phyloP scores from a whole-genome alignment of 1,140 invertebrate genomes.

The Ganaspis sp. region DNA sequence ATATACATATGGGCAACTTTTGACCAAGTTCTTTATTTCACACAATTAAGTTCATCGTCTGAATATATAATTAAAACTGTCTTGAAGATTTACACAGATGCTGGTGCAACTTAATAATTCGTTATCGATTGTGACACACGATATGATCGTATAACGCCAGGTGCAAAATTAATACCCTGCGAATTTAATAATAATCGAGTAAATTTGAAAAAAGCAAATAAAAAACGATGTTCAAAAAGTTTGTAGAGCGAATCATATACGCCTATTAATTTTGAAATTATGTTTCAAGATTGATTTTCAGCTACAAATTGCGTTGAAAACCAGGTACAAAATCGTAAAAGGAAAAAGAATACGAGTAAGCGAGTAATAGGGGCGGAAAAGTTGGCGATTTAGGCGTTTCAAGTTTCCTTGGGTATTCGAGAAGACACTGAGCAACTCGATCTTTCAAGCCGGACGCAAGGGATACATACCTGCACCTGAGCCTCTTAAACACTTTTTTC shows the following conservation, averaged over 20 bases:
- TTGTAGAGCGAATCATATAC: too few relatives aligned
- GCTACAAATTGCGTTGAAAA: background rate
- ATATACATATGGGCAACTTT: background rate
- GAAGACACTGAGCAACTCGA: constrained; percentile 72
- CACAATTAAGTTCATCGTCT: background rate
- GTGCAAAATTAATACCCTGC: background rate
- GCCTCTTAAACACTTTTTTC: constrained; percentile 67
- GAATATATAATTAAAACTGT: background rate
- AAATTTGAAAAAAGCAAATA: too few relatives aligned
- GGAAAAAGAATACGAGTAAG: constrained; percentile 31
- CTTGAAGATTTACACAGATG: background rate
- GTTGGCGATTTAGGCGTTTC: constrained; percentile 71
- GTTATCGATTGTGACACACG: background rate
- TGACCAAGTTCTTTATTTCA: background rate
- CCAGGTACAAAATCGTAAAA: background rate
- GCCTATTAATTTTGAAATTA: background rate
- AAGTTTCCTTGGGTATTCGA: constrained; percentile 72
- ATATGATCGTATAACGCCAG: background rate
- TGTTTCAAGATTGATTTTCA: background rate
- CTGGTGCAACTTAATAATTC: background rate
- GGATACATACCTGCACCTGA: constrained; percentile 73
- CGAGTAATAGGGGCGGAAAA: constrained; percentile 62
- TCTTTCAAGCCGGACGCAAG: constrained; percentile 72
- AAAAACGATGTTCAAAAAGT: too few relatives aligned
- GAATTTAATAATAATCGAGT: background rate